Evolutionary conservation across 2,113 vertebrate genomes (phyloP), one percentile per base, ranked within the genome.

Genomic region (Gobiocypris rarus): DNA sequence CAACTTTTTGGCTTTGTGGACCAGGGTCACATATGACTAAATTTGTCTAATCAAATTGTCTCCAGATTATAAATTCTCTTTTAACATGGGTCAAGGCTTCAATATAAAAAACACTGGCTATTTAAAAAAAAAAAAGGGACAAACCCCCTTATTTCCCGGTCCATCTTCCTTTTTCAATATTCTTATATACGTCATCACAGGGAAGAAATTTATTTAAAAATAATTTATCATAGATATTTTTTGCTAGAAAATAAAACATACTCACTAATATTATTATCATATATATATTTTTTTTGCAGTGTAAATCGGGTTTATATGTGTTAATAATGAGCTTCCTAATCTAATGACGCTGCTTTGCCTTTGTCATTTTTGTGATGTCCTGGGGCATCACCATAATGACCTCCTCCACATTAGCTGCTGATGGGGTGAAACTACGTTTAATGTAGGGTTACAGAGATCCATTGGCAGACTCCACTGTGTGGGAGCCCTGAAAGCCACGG

Each of bases 401-500:
- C n/a, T 75, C 71, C 45, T 74, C 45, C 45, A 52, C 15, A 28
- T 19, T 75, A 6, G 14, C 59, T 28, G 74, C 58, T 67, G 50
- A 26, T 8, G 28, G 73, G 74, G 63, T 52, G 58, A 75, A 69
- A 6, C 63, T 14, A 11, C 54, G 38, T 7, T 24, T 19, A 73
- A 73, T 85, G 76, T 85, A 54, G 83, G 76, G 75, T 81, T 80
- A 48, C 71, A 61, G 48, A 70, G 26, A 84, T 86, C 85, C 81
- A 77, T 67, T 78, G 61, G 75, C 59, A 59, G 58, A 63, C 52
- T 61, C 81, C 61, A 41, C 19, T 48, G 65, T 43, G 71, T 81
- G 43, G 67, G 63, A 70, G 78, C 87, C 87, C 85, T 82, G 85
- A 83, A 79, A 81, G 84, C 86, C 84, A 83, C 86, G 54, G 28